These are phyloP conservation scores for Caenorhabditis macrosperma DNA, from an alignment of 2,888 invertebrate genomes.

Conservation along the genomic window DNA sequence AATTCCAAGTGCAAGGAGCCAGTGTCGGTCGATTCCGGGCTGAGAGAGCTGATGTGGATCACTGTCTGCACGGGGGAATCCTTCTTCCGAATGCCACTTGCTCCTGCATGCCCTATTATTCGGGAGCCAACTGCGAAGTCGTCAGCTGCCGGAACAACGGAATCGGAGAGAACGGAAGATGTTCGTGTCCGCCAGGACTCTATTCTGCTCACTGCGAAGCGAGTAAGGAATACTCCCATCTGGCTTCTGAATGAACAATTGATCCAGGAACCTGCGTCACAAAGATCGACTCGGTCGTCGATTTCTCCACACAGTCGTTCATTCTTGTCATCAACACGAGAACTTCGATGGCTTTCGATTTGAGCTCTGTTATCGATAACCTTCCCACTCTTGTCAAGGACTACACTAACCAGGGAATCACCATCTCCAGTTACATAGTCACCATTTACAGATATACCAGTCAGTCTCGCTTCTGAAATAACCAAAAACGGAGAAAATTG, in stretches of 20 bases:
- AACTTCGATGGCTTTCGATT: slow-evolving; percentile 52
- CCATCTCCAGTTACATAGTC: slow-evolving; percentile 37
- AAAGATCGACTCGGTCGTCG: slow-evolving; percentile 38
- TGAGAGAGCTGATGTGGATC: slow-evolving; percentile 29
- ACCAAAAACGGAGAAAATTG: too few relatives aligned
- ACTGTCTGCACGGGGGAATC: slow-evolving; percentile 56
- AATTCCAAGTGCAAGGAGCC: slow-evolving; percentile 23
- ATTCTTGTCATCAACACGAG: slow-evolving; percentile 50
- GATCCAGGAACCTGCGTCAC: slow-evolving; percentile 50
- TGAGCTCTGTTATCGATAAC: slow-evolving; percentile 44
- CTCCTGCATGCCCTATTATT: slow-evolving; percentile 52
- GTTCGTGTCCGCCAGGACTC: slow-evolving; percentile 59
- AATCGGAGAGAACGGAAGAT: slow-evolving; percentile 53
- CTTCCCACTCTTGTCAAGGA: slow-evolving; percentile 29
- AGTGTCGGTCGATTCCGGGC: slow-evolving; percentile 28
- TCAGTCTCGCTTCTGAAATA: neutral
- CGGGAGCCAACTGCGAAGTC: slow-evolving; percentile 54
- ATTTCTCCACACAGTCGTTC: slow-evolving; percentile 50
- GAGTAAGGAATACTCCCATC: slow-evolving; percentile 19
- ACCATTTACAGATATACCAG: slow-evolving; percentile 41
- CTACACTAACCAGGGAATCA: slow-evolving; percentile 36
- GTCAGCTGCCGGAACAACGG: slow-evolving; percentile 59
- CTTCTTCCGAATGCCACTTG: slow-evolving; percentile 63
- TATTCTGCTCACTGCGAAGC: slow-evolving; percentile 61
- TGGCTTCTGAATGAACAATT: neutral